A percentile compares a stretch with the other conserved stretches of the same genome.
phyloP scores from a whole-genome alignment of 2,113 vertebrate species.

The Hypomesus transpacificus region DNA sequence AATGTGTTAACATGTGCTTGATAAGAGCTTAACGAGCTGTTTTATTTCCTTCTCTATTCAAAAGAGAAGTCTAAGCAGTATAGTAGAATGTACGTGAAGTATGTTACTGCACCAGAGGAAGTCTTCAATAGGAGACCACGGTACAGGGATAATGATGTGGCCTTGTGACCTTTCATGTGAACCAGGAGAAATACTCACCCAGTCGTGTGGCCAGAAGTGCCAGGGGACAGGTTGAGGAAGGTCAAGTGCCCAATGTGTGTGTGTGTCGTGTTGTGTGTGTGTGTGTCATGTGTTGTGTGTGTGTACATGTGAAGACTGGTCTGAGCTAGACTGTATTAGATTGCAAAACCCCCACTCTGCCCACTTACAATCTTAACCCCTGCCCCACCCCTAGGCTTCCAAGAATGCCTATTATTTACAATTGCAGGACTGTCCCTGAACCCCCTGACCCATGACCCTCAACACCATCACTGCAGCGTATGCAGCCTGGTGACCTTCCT shows the following conservation, averaged over 20 bases:
- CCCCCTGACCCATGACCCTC: slow-evolving; percentile 19
- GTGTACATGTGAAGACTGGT: background rate
- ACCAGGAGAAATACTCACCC: background rate
- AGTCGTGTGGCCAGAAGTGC: background rate
- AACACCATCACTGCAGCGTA: slow-evolving; percentile 29
- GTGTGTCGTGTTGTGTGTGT: background rate
- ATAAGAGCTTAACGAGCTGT: no score
- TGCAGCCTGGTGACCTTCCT: slow-evolving; percentile 44
- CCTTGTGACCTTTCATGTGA: background rate
- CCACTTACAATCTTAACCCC: background rate
- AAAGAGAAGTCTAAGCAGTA: no score
- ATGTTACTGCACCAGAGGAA: no score
- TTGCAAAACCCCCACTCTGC: background rate
- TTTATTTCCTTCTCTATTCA: no score
- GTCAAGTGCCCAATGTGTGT: background rate
- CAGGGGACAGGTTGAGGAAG: no score
- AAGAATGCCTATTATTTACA: no score
- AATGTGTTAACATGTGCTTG: no score
- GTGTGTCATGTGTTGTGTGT: background rate
- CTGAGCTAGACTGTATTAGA: background rate
- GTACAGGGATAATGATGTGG: background rate
- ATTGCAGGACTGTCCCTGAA: slow-evolving; percentile 25
- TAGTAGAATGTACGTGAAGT: no score
- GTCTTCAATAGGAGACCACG: background rate
- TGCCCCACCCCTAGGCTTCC: background rate